These are phyloP conservation scores for Ochotona curzoniae DNA, from an alignment of 2,113 vertebrate genomes.

Conservation along the genomic window DNA sequence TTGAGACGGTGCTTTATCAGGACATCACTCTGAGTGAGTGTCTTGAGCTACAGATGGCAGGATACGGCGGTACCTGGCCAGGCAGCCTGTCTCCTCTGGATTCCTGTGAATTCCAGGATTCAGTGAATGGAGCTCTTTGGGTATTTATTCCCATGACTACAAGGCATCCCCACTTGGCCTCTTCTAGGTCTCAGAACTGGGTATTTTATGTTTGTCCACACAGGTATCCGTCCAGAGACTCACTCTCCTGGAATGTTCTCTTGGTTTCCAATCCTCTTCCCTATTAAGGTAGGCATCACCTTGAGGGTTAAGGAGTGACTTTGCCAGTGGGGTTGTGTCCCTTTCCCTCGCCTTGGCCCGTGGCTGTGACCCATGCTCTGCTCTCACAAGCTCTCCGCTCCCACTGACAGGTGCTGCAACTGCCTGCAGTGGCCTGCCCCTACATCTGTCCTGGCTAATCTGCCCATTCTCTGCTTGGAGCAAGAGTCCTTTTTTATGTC, in stretches of 20 bases:
- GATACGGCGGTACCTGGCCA: not conserved
- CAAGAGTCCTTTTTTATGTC: slow-evolving; percentile 5
- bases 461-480: slow-evolving; percentile 41
- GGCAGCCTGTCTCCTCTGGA: not conserved
- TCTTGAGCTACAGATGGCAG: not conserved
- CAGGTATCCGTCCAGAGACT: slow-evolving; percentile 95
- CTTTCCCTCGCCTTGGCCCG: not conserved
- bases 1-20: slow-evolving; percentile 93
- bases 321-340: not conserved
- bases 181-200: not conserved
- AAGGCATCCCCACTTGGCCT: not conserved
- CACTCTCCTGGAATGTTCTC: slow-evolving; percentile 98
- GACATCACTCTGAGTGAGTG: slow-evolving; percentile 94
- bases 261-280: slow-evolving; percentile 97
- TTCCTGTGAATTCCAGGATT: not conserved
- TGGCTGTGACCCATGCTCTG: not conserved
- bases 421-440: not conserved
- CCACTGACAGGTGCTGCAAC: not conserved
- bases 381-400: not conserved
- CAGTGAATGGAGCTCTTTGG: not conserved
- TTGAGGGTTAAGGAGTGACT: not conserved
- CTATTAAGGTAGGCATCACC: slow-evolving; percentile 91
- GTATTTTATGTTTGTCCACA: not conserved
- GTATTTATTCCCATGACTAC: not conserved
- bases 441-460: not conserved